phyloP scores from a whole-genome alignment of 2,797 vertebrate genomes.

The Brotula barbata region DNA sequence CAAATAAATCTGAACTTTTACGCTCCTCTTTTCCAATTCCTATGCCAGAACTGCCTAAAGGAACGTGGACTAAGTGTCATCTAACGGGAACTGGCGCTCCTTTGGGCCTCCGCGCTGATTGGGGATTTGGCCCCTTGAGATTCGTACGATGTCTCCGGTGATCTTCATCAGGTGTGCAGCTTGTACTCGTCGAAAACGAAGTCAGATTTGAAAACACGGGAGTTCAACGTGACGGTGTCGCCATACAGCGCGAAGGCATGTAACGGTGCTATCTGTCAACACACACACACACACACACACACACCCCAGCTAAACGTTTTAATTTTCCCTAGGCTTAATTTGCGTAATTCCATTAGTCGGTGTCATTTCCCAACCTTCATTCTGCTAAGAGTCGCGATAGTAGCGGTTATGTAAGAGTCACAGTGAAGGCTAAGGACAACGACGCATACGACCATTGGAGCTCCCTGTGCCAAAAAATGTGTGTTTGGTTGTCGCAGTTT shows the following conservation, averaged over 20 bases:
- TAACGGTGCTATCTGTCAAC: slow-evolving; percentile 21
- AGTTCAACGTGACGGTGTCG: not conserved
- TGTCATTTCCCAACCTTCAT: slow-evolving; percentile 3
- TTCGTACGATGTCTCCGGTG: slow-evolving; percentile 12
- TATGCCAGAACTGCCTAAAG: too few relatives aligned
- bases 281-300: not conserved
- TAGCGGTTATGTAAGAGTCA: slow-evolving; percentile 39
- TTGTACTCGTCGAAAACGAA: not conserved
- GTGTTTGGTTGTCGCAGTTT: slow-evolving; percentile 43
- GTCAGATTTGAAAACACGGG: slow-evolving; percentile 2
- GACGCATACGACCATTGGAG: not conserved
- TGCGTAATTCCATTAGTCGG: not conserved
- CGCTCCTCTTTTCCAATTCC: too few relatives aligned
- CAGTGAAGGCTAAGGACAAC: not conserved
- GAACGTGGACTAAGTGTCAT: too few relatives aligned
- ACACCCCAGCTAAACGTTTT: not conserved
- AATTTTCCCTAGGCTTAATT: slow-evolving; percentile 2
- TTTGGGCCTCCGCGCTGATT: not conserved
- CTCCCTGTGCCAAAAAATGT: slow-evolving; percentile 6
- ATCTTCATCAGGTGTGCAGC: slow-evolving; percentile 13
- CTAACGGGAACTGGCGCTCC: too few relatives aligned
- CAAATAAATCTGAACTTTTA: too few relatives aligned
- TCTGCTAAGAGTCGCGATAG: slow-evolving; percentile 2
- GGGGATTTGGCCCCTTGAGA: not conserved
- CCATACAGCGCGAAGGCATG: not conserved